A percentile compares a stretch with the other conserved stretches of the same genome.
Conservation (phyloP, 1,140 invertebrate species). For the Listronotus bonariensis region DNA sequence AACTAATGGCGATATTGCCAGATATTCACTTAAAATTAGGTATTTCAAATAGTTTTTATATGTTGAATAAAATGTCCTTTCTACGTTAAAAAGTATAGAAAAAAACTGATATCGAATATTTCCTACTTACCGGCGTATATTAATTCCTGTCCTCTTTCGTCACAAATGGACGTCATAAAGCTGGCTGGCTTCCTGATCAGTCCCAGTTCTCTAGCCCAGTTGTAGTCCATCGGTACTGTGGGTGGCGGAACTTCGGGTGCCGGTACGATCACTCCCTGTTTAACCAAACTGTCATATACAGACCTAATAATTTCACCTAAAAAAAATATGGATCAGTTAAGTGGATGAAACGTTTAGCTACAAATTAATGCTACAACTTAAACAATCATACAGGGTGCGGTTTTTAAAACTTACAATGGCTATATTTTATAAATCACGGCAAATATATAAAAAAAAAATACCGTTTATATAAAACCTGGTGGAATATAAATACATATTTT, state of each 20-base stretch:
- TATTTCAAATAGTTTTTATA: too few species aligned
- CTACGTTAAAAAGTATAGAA: background rate
- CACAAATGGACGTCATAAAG: slow-evolving; percentile 99
- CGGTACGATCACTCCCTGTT: slow-evolving; percentile 81
- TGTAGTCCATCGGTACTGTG: slow-evolving; percentile 99
- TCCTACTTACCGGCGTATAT: slow-evolving; percentile 78
- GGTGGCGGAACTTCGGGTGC: slow-evolving; percentile 93
- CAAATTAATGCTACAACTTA: too few species aligned
- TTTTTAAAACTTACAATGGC: too few species aligned
- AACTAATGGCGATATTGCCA: too few species aligned
- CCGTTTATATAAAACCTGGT: too few species aligned
- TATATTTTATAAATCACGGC: too few species aligned
- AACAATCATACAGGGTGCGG: too few species aligned
- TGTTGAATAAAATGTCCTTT: too few species aligned
- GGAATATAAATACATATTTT: too few species aligned
- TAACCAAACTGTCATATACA: slow-evolving; percentile 82
- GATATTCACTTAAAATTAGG: too few species aligned
- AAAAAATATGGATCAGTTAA: background rate
- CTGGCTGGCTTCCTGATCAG: slow-evolving; percentile 98
- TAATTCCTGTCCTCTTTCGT: slow-evolving; percentile 97
- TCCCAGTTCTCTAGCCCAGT: slow-evolving; percentile 97
- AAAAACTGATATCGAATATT: background rate
- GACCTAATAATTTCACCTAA: slow-evolving; percentile 68
- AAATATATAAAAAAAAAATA: too few species aligned
- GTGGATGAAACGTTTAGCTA: too few species aligned